Percentiles rank a stretch among this genome's conserved stretches.
These are phyloP conservation scores for Ecdyonurus torrentis DNA, from an alignment of 2,888 invertebrate species.

Conservation along the genomic window DNA sequence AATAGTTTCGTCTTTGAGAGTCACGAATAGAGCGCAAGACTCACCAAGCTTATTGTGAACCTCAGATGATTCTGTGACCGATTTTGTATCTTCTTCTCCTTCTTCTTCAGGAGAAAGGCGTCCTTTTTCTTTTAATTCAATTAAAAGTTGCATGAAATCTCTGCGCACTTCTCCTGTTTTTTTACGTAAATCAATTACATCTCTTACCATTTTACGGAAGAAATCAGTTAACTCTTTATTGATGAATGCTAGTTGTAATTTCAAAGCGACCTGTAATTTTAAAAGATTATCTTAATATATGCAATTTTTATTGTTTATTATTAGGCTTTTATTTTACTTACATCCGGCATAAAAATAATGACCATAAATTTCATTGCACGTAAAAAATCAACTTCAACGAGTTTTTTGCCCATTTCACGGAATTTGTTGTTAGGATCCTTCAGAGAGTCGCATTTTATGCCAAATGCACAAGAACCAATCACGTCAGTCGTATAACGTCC, in stretches of 20 bases:
- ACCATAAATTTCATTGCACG: neutral
- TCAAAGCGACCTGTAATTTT: neutral
- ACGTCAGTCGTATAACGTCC: slow-evolving; percentile 43
- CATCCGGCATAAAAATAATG: neutral
- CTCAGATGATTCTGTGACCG: neutral
- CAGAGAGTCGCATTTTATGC: slow-evolving; percentile 39
- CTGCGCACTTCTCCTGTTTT: neutral
- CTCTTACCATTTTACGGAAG: slow-evolving; percentile 3
- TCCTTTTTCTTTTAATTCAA: slow-evolving; percentile 5
- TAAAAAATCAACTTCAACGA: neutral
- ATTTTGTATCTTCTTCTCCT: neutral
- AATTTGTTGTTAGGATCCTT: slow-evolving; percentile 33
- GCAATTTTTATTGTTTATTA: too few relatives aligned
- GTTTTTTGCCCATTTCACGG: slow-evolving; percentile 24
- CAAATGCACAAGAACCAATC: slow-evolving; percentile 42
- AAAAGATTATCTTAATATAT: too few relatives aligned
- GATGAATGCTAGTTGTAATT: neutral
- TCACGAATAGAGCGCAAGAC: too few relatives aligned
- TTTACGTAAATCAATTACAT: slow-evolving; percentile 2
- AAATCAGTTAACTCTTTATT: neutral
- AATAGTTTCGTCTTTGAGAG: too few relatives aligned
- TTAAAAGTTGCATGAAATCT: slow-evolving; percentile 6
- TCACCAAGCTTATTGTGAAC: too few relatives aligned
- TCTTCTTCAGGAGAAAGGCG: neutral
- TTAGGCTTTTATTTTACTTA: too few relatives aligned